Percentiles rank a stretch among this genome's conserved stretches.
Conservation (phyloP, 1,140 invertebrate species). For the Dendrolimus punctatus region DNA sequence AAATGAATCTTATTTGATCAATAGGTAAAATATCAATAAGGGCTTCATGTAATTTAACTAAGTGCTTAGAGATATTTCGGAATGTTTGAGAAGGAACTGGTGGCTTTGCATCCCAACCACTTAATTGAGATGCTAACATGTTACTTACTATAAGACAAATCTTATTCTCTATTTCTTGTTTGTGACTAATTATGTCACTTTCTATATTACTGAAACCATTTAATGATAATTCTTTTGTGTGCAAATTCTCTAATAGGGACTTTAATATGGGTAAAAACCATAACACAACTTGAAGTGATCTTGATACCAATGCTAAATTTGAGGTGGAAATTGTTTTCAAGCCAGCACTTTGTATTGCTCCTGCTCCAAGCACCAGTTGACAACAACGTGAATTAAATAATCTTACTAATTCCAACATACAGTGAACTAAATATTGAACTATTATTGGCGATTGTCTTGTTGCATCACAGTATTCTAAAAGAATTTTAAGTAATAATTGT, state of each 20-base stretch:
- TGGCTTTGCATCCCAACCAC: conserved; percentile 93
- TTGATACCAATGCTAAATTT: conserved; percentile 92
- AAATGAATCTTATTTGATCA: conserved; percentile 81
- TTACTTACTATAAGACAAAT: conserved; percentile 91
- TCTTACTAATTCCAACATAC: conserved; percentile 90
- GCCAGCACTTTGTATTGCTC: conserved; percentile 94
- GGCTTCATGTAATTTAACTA: conserved; percentile 94
- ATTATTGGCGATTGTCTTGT: conserved; percentile 78
- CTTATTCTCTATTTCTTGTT: conserved; percentile 93
- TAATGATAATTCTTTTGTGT: conserved; percentile 60
- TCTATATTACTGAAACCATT: conserved; percentile 78
- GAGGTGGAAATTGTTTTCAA: conserved; percentile 97
- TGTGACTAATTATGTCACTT: conserved; percentile 89
- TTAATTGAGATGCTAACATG: conserved; percentile 83
- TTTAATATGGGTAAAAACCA: conserved; percentile 83
- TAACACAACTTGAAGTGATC: conserved; percentile 87
- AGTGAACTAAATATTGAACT: conserved; percentile 79
- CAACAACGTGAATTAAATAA: conserved; percentile 95
- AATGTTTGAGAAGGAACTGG: conserved; percentile 96
- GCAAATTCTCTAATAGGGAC: conserved; percentile 75
- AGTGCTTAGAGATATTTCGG: conserved; percentile 91
- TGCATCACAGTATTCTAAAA: conserved; percentile 92
- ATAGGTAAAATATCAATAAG: conserved; percentile 85
- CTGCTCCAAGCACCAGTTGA: conserved; percentile 95
- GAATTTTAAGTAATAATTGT: conserved; percentile 88